Percentiles rank a stretch among this genome's conserved stretches.
These are phyloP conservation scores for Crenichthys baileyi DNA, from an alignment of 2,797 vertebrate genomes.

Conservation along the genomic window DNA sequence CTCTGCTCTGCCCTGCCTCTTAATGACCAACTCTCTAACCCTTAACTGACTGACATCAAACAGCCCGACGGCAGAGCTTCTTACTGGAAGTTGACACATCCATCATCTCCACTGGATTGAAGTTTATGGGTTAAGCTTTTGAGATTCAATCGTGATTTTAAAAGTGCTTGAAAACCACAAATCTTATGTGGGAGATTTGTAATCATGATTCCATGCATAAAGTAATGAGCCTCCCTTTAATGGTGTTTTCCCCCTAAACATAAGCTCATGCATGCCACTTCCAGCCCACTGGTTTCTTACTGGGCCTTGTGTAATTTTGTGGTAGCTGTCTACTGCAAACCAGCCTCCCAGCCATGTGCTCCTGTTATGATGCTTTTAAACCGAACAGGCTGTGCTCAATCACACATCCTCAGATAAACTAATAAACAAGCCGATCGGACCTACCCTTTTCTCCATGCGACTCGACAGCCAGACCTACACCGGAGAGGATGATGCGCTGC, in stretches of 20 bases:
- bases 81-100: neutral
- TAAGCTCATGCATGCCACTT: constrained; percentile 16
- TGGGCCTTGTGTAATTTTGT: constrained; percentile 55
- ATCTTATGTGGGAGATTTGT: neutral
- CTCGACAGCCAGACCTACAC: constrained; percentile 77
- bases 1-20: constrained; percentile 49
- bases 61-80: constrained; percentile 7
- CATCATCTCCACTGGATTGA: constrained; percentile 3
- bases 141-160: constrained; percentile 2
- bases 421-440: constrained; percentile 45
- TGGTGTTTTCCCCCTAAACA: constrained; percentile 5
- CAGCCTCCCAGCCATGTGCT: constrained; percentile 43
- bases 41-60: constrained; percentile 42
- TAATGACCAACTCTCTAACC: constrained; percentile 62
- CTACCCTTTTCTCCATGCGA: constrained; percentile 87
- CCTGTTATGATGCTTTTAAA: constrained; percentile 16
- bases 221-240: neutral
- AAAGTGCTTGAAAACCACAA: neutral
- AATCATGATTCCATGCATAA: neutral
- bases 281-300: constrained; percentile 32
- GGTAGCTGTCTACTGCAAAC: constrained; percentile 24
- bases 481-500: constrained; percentile 75
- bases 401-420: neutral
- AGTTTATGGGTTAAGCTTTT: neutral
- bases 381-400: neutral